Conservation (phyloP, 2,888 invertebrate genomes). For the Fragum sueziense region DNA sequence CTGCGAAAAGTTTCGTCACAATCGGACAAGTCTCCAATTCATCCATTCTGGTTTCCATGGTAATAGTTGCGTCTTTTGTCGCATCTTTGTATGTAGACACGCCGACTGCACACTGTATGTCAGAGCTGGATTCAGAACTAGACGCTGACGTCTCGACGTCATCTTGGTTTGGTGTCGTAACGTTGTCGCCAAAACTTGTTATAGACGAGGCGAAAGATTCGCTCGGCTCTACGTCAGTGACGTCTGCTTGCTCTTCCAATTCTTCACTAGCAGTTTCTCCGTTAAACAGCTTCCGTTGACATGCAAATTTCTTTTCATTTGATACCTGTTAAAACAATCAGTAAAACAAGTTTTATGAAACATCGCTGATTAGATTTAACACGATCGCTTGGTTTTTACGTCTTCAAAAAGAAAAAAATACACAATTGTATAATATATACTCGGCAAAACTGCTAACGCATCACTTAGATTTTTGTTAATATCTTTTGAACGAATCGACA, state of each 20-base stretch:
- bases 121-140: background rate
- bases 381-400: too few species aligned
- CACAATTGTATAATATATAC: too few species aligned
- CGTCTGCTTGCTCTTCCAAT: background rate
- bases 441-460: too few species aligned
- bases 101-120: background rate
- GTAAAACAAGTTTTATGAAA: too few species aligned
- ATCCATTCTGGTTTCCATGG: background rate
- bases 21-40: background rate
- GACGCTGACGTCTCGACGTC: background rate
- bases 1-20: background rate
- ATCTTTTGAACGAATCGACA: too few species aligned
- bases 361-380: too few species aligned
- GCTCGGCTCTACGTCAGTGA: background rate
- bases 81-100: background rate
- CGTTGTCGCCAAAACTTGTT: background rate
- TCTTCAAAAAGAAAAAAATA: too few species aligned
- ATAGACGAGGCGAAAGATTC: background rate
- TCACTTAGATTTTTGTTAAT: too few species aligned
- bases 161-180: background rate
- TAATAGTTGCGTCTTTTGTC: background rate
- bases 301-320: background rate
- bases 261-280: background rate
- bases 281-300: background rate
- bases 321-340: background rate